These are phyloP conservation scores for Drosophila meridiana DNA, from an alignment of 2,888 invertebrate genomes.

Conservation along the genomic window DNA sequence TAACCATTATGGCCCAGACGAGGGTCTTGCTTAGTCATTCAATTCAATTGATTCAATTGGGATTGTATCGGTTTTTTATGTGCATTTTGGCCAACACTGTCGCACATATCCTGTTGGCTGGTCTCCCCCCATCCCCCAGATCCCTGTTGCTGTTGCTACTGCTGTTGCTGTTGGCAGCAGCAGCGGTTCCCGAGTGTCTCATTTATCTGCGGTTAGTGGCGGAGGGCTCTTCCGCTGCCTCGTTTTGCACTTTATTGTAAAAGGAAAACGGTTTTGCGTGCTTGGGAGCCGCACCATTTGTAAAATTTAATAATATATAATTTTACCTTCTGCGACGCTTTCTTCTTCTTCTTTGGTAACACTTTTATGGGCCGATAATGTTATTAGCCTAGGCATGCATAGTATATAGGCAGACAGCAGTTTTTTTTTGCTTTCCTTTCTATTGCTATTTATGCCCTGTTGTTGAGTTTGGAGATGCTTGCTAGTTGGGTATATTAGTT, in stretches of 20 bases:
- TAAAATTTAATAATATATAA: conserved; percentile 71
- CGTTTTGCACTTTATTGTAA: conserved; percentile 61
- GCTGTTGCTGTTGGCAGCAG: conserved; percentile 32
- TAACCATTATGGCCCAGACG: conserved; percentile 30
- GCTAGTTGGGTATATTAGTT: not conserved
- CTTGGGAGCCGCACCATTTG: conserved; percentile 43
- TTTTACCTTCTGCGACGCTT: conserved; percentile 30
- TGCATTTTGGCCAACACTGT: conserved; percentile 70
- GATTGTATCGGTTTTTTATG: conserved; percentile 79
- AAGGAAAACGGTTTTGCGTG: conserved; percentile 51
- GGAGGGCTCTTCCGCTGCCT: conserved; percentile 28
- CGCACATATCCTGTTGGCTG: conserved; percentile 50
- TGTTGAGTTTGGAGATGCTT: too few relatives aligned
- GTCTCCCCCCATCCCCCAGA: not conserved
- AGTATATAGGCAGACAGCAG: conserved; percentile 19
- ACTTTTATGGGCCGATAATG: conserved; percentile 72
- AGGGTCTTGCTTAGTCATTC: conserved; percentile 73
- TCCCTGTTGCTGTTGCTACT: conserved; percentile 15
- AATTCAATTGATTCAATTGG: conserved; percentile 80
- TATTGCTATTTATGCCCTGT: conserved; percentile 3
- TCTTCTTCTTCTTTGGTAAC: conserved; percentile 9
- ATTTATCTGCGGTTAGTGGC: conserved; percentile 74
- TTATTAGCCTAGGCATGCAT: conserved; percentile 64
- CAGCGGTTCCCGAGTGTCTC: conserved; percentile 71
- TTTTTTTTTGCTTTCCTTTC: conserved; percentile 1